Percentiles rank a stretch among this genome's conserved stretches.
phyloP scores from a whole-genome alignment of 2,113 vertebrate genomes.

The Actenoides hombroni region DNA sequence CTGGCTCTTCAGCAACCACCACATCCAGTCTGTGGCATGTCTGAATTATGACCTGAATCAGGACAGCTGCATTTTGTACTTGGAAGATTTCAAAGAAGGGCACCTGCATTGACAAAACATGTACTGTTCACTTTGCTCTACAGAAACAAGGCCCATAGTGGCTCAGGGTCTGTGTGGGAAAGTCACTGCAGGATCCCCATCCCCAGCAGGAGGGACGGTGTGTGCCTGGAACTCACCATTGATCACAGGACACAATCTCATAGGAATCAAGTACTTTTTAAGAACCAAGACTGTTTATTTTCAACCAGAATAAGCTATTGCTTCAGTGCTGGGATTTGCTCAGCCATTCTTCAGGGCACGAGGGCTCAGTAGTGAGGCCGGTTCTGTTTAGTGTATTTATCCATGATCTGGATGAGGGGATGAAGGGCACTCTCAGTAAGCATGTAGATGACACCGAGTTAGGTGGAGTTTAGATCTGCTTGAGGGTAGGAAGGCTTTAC shows the following conservation, averaged over 20 bases:
- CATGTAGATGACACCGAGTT: no score
- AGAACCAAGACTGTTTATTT: not conserved
- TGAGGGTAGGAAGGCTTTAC: no score
- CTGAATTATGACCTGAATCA: not conserved
- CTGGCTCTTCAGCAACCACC: not conserved
- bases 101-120: not conserved
- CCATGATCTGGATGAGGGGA: no score
- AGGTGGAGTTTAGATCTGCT: no score
- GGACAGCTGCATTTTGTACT: not conserved
- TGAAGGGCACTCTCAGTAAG: no score
- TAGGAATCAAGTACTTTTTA: not conserved
- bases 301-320: not conserved
- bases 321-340: not conserved
- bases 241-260: not conserved
- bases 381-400: no score
- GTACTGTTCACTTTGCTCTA: not conserved
- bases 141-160: not conserved
- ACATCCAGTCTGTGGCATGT: not conserved
- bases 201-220: not conserved
- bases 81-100: not conserved
- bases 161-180: not conserved
- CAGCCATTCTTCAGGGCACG: not conserved
- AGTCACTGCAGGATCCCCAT: not conserved
- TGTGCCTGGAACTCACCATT: not conserved
- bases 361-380: no score